These are phyloP conservation scores for Eueides isabella DNA, from an alignment of 1,140 invertebrate genomes.

Conservation along the genomic window DNA sequence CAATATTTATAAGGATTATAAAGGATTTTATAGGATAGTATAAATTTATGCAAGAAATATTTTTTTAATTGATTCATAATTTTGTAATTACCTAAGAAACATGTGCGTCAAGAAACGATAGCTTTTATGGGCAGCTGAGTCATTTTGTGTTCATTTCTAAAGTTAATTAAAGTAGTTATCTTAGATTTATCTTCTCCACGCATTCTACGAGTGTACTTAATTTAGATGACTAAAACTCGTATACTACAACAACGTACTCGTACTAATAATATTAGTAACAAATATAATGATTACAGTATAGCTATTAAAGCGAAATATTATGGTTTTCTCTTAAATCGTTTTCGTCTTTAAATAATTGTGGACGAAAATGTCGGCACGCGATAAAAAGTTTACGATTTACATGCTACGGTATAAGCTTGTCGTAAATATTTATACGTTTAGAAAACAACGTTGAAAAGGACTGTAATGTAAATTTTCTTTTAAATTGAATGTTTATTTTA, in stretches of 20 bases:
- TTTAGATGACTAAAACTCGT: slow-evolving; percentile 4
- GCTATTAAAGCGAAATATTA: not conserved
- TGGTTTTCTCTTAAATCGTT: slow-evolving; percentile 10
- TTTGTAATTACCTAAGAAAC: not conserved
- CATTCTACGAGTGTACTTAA: not conserved
- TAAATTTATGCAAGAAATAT: not conserved
- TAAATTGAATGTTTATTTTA: not conserved
- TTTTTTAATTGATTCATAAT: not conserved
- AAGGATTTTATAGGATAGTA: not conserved
- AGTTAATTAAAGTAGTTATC: slow-evolving; percentile 9
- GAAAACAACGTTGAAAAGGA: slow-evolving; percentile 6
- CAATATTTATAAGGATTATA: not conserved
- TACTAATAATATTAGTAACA: not conserved
- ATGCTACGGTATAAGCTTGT: slow-evolving; percentile 11
- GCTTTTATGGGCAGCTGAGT: not conserved
- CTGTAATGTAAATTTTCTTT: not conserved
- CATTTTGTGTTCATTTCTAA: not conserved
- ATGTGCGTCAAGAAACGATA: not conserved
- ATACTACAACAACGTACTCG: not conserved
- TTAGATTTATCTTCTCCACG: not conserved
- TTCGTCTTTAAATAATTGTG: slow-evolving; percentile 12
- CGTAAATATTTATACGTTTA: slow-evolving; percentile 12
- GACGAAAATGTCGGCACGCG: slow-evolving; percentile 12
- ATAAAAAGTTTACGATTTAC: slow-evolving; percentile 12
- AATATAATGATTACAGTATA: not conserved